A percentile compares a stretch with the other conserved stretches of the same genome.
phyloP scores from a whole-genome alignment of 2,797 vertebrate genomes.

The Percopsis omiscomaycus region DNA sequence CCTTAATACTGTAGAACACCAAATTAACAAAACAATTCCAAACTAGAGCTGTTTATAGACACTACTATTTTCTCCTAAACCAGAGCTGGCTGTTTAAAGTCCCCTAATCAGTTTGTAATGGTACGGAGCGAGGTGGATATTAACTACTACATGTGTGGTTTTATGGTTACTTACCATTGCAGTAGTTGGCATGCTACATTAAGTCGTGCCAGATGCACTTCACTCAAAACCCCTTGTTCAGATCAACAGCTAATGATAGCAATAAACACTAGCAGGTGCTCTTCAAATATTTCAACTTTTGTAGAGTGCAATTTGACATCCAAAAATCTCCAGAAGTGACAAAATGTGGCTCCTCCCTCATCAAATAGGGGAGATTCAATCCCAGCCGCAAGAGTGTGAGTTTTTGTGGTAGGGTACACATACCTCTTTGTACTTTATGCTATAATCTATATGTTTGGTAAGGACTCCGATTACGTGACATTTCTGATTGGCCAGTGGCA shows the following conservation, averaged over 20 bases:
- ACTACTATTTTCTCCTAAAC: slow-evolving; percentile 59
- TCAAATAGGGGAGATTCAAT: slow-evolving; percentile 1
- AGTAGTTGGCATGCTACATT: slow-evolving; percentile 68
- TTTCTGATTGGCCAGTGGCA: slow-evolving; percentile 19
- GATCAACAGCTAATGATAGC: slow-evolving; percentile 60
- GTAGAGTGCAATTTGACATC: slow-evolving; percentile 29
- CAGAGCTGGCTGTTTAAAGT: slow-evolving; percentile 68
- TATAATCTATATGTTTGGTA: too few relatives aligned
- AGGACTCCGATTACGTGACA: too few relatives aligned
- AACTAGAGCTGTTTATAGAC: slow-evolving; percentile 65
- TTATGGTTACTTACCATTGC: slow-evolving; percentile 72
- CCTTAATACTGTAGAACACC: slow-evolving; percentile 56
- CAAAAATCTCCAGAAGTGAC: slow-evolving; percentile 17
- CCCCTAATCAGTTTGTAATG: slow-evolving; percentile 73
- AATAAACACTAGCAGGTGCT: slow-evolving; percentile 68
- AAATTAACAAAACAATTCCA: slow-evolving; percentile 59
- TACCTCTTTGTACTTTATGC: too few relatives aligned
- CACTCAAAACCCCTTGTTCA: slow-evolving; percentile 45
- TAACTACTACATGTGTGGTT: slow-evolving; percentile 73
- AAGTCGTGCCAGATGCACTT: slow-evolving; percentile 66
- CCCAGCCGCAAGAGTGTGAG: background rate
- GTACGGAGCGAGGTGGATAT: slow-evolving; percentile 61
- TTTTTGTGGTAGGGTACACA: background rate
- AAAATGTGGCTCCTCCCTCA: slow-evolving; percentile 11
- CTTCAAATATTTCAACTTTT: slow-evolving; percentile 40